Conservation (phyloP, 2,113 vertebrate species). For the Siphamia tubifer region DNA sequence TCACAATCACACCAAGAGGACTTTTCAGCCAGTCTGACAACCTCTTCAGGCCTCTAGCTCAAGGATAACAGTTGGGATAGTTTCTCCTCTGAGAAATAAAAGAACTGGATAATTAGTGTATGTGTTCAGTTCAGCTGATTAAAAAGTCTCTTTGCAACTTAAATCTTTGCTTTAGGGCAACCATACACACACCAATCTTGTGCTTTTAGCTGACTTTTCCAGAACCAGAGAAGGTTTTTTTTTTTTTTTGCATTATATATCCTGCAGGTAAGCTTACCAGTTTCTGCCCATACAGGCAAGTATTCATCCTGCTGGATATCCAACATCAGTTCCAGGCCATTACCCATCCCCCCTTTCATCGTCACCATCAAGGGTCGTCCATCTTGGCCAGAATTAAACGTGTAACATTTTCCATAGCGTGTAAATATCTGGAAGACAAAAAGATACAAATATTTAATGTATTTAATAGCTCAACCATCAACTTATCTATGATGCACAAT, state of each 20-base stretch:
- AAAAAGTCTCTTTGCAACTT: slow-evolving; percentile 3
- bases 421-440: slow-evolving; percentile 91
- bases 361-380: slow-evolving; percentile 88
- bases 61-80: slow-evolving; percentile 1
- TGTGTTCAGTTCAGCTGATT: slow-evolving; percentile 11
- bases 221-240: not conserved
- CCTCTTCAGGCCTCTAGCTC: not conserved
- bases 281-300: slow-evolving; percentile 97
- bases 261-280: slow-evolving; percentile 79
- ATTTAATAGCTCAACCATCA: no score
- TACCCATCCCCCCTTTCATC: slow-evolving; percentile 96
- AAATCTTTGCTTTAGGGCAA: not conserved
- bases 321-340: slow-evolving; percentile 97
- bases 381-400: slow-evolving; percentile 93
- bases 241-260: not conserved
- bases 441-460: not conserved
- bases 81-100: not conserved
- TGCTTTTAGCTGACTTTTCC: not conserved
- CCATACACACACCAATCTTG: not conserved
- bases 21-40: not conserved
- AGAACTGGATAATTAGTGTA: not conserved
- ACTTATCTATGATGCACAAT: no score
- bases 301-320: slow-evolving; percentile 99
- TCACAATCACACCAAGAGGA: not conserved
- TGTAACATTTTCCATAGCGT: slow-evolving; percentile 97